A percentile compares a stretch with the other conserved stretches of the same genome.
phyloP scores from a whole-genome alignment of 2,888 invertebrate species.

The Phragmatobia fuliginosa region DNA sequence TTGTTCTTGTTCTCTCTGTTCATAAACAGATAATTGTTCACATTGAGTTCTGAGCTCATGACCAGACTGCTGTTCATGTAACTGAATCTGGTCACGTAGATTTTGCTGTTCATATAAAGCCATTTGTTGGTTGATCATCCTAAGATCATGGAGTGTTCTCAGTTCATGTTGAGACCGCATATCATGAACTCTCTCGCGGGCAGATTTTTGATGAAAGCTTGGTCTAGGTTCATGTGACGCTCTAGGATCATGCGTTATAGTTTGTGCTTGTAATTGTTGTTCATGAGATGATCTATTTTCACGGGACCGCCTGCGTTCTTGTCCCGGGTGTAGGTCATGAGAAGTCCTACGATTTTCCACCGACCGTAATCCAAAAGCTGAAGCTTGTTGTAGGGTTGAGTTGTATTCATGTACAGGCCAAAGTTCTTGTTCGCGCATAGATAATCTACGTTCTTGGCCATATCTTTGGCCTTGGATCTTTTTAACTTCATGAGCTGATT shows the following conservation, averaged over 20 bases:
- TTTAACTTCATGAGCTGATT: constrained; percentile 9
- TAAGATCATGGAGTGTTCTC: constrained; percentile 14
- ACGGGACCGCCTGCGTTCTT: constrained; percentile 21
- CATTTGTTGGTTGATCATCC: constrained; percentile 15
- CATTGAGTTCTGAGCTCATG: constrained; percentile 1
- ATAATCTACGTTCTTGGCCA: constrained; percentile 11
- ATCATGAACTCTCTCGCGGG: constrained; percentile 13
- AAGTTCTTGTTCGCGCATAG: constrained; percentile 28
- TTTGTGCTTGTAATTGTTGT: constrained; percentile 16
- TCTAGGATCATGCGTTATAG: constrained; percentile 3
- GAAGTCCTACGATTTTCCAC: constrained; percentile 15
- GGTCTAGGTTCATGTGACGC: constrained; percentile 10
- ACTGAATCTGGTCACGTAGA: not conserved
- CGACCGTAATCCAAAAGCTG: constrained; percentile 11
- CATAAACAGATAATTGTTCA: constrained; percentile 20
- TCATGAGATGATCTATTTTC: constrained; percentile 23
- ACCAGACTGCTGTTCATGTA: constrained; percentile 14
- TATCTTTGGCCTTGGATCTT: constrained; percentile 9
- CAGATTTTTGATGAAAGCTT: constrained; percentile 19
- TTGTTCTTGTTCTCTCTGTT: constrained; percentile 21
- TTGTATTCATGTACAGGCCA: constrained; percentile 15
- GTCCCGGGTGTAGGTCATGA: constrained; percentile 13
- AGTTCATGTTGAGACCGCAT: constrained; percentile 3
- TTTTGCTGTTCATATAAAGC: constrained; percentile 17
- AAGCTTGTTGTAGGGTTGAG: constrained; percentile 13